Conservation (phyloP, 2,797 vertebrate genomes). For the Halcyon badia region DNA sequence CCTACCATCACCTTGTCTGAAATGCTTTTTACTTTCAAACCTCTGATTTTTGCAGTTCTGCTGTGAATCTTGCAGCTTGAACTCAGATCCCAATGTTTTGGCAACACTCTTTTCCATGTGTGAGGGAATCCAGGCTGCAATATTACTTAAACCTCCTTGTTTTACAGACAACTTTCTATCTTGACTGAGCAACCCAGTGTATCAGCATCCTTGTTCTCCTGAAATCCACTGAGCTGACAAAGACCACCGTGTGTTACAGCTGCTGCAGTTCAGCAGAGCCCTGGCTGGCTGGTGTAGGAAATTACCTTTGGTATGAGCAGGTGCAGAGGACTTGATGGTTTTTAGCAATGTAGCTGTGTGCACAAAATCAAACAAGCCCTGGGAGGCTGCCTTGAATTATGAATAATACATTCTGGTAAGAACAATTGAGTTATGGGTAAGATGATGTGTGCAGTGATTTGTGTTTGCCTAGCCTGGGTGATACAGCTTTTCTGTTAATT, state of each 20-base stretch:
- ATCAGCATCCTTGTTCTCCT: neutral
- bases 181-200: neutral
- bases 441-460: neutral
- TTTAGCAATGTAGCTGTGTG: neutral
- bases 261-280: neutral
- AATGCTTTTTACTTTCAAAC: neutral
- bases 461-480: neutral
- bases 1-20: neutral
- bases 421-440: neutral
- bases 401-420: neutral
- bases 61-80: constrained; percentile 42
- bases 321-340: neutral
- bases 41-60: constrained; percentile 17
- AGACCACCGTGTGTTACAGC: neutral
- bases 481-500: neutral
- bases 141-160: neutral
- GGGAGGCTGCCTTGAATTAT: neutral
- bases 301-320: neutral
- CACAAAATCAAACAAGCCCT: neutral
- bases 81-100: constrained; percentile 3
- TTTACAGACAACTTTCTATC: neutral
- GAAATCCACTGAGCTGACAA: neutral
- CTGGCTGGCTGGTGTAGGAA: neutral
- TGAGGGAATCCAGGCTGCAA: neutral
- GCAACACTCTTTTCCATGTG: neutral